Evolutionary conservation across 2,797 vertebrate species (phyloP).

Genomic region (Fratercula arctica): DNA sequence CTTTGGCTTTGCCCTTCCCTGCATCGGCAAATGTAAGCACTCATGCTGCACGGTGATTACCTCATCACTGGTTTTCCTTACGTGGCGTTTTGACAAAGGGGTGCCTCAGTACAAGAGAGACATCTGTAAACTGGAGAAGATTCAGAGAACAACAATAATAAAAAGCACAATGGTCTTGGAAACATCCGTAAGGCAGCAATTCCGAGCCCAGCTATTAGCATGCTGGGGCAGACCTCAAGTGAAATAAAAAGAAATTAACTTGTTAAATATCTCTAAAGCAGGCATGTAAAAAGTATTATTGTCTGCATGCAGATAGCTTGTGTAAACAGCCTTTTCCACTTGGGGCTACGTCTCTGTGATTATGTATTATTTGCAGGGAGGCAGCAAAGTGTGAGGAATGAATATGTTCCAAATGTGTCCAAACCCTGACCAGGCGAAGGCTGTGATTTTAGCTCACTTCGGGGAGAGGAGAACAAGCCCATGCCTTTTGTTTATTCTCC

Average conservation of each 20-base stretch:
- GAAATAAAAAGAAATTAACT: constrained; percentile 28
- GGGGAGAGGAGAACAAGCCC: constrained; percentile 4
- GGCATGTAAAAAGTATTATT: not conserved
- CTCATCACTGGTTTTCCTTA: not conserved
- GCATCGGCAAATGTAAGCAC: not conserved
- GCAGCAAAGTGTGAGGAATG: not conserved
- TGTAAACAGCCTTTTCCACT: constrained; percentile 9
- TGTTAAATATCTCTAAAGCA: constrained; percentile 17
- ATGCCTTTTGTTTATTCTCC: constrained; percentile 30
- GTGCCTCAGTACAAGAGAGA: not conserved
- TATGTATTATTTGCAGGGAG: constrained; percentile 16
- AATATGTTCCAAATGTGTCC: constrained; percentile 18
- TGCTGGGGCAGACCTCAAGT: constrained; percentile 27
- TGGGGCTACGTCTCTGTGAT: not conserved
- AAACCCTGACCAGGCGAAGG: not conserved
- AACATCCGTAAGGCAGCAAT: constrained; percentile 20
- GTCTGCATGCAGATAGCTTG: not conserved
- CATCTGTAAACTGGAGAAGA: not conserved
- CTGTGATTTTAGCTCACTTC: constrained; percentile 16
- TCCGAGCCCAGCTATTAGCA: not conserved
- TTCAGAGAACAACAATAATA: not conserved
- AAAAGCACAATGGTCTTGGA: not conserved
- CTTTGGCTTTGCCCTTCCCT: not conserved
- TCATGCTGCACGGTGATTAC: not conserved
- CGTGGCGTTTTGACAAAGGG: not conserved